A percentile compares a stretch with the other conserved stretches of the same genome.
These are phyloP conservation scores for Arnoldichthys spilopterus DNA, from an alignment of 2,797 vertebrate species.

Conservation along the genomic window DNA sequence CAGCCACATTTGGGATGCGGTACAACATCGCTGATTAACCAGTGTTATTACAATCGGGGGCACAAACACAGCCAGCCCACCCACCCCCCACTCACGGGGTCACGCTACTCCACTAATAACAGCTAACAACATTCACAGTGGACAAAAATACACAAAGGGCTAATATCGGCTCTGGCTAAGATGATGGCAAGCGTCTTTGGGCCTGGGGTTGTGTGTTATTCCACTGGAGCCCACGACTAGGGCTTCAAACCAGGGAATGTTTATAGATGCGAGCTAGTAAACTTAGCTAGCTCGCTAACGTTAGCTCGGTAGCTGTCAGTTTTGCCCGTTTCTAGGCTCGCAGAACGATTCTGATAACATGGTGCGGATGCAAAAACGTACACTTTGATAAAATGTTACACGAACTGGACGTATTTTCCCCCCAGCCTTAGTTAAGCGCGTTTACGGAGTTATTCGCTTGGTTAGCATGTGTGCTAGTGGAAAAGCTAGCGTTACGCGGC, in stretches of 20 bases:
- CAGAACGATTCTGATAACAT: not conserved
- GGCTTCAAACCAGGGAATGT: not conserved
- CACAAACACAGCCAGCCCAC: constrained; percentile 3
- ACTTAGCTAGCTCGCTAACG: not conserved
- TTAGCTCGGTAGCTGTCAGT: not conserved
- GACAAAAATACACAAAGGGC: not conserved
- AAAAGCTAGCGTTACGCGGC: too few relatives aligned
- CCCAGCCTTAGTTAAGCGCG: too few relatives aligned
- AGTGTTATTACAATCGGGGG: not conserved
- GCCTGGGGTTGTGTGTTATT: too few relatives aligned
- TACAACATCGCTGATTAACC: not conserved
- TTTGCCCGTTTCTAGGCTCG: not conserved
- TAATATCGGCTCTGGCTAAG: not conserved
- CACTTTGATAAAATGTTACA: too few relatives aligned
- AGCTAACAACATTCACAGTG: constrained; percentile 4
- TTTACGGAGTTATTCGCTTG: too few relatives aligned
- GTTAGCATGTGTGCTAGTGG: too few relatives aligned
- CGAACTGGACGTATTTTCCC: too few relatives aligned
- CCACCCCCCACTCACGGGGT: not conserved
- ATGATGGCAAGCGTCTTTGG: too few relatives aligned
- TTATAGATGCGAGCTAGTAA: not conserved
- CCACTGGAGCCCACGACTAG: not conserved
- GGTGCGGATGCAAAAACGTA: not conserved
- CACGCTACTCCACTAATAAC: constrained; percentile 51
- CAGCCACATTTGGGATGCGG: too few relatives aligned